phyloP scores from a whole-genome alignment of 2,113 vertebrate species.

The Merops nubicus region DNA sequence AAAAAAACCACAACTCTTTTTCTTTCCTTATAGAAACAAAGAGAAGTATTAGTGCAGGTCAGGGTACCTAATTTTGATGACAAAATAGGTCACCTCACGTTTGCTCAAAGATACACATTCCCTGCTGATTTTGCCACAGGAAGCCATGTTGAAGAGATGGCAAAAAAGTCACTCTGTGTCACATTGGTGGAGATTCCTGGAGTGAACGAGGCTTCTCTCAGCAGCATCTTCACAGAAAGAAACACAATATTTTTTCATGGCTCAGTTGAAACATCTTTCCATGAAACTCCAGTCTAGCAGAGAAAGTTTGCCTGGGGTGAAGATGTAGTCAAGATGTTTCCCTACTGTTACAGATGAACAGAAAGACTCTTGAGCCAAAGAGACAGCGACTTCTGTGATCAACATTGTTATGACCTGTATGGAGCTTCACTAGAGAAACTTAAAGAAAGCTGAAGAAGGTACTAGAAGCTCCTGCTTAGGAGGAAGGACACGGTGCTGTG shows the following conservation, averaged over 20 bases:
- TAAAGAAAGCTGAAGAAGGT: background rate
- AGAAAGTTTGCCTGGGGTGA: slow-evolving; percentile 30
- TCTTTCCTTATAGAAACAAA: background rate
- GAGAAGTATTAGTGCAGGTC: background rate
- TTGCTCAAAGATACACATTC: background rate
- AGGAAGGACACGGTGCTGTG: background rate
- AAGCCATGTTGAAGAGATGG: background rate
- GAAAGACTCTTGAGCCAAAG: background rate
- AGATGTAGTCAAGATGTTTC: background rate
- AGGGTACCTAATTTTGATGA: background rate
- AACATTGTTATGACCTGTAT: background rate
- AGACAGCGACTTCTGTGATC: background rate
- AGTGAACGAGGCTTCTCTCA: background rate
- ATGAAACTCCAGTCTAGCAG: slow-evolving; percentile 15
- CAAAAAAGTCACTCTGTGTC: slow-evolving; percentile 18
- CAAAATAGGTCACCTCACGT: background rate
- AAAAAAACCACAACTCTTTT: background rate
- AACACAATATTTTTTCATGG: slow-evolving; percentile 9
- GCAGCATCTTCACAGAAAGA: background rate
- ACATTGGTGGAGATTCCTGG: background rate
- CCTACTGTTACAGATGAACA: background rate
- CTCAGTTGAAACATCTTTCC: slow-evolving; percentile 27
- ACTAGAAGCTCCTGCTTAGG: background rate
- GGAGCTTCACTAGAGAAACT: background rate
- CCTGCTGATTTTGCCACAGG: slow-evolving; percentile 42